Evolutionary conservation across 2,113 vertebrate species (phyloP).

Genomic region (Trogon melanurus): DNA sequence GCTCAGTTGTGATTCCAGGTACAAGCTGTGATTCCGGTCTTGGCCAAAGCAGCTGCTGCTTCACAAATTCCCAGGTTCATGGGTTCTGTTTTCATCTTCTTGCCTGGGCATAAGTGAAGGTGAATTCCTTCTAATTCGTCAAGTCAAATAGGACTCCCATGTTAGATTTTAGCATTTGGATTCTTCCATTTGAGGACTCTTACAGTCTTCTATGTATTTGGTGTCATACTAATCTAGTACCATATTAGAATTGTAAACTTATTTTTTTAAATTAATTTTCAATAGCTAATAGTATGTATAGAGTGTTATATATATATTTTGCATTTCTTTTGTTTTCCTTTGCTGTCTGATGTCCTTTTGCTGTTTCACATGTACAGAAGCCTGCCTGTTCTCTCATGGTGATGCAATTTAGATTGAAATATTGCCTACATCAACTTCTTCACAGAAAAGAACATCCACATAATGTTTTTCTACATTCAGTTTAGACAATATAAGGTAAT

Average conservation of each 20-base stretch:
- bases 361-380: neutral
- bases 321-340: neutral
- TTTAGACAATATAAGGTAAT: neutral
- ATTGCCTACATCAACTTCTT: neutral
- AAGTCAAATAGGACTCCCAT: neutral
- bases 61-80: neutral
- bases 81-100: neutral
- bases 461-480: neutral
- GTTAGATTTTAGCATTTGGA: neutral
- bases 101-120: neutral
- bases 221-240: neutral
- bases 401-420: neutral
- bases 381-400: neutral
- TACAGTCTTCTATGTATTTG: neutral
- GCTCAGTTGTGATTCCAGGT: neutral
- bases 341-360: fast-evolving
- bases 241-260: neutral
- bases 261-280: neutral
- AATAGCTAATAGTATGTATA: neutral
- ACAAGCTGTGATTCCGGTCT: neutral
- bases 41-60: neutral
- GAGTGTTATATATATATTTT: neutral
- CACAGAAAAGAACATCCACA: neutral
- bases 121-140: neutral
- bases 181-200: neutral